A percentile compares a stretch with the other conserved stretches of the same genome.
Conservation (phyloP, 2,797 vertebrate species). For the Peromyscus melanophrys region DNA sequence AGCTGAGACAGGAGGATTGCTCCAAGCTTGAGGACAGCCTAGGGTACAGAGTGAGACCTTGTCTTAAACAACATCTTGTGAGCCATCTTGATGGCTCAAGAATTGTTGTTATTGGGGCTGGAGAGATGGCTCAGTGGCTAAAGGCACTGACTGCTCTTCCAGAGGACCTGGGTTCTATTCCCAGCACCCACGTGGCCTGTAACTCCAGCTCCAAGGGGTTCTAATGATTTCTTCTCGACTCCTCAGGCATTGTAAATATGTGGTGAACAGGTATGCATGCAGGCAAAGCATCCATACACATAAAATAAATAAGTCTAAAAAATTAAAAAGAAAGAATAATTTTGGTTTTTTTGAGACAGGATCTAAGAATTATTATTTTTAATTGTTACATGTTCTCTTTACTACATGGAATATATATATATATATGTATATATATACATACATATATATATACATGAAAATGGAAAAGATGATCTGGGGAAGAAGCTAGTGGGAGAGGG, state of each 20-base stretch:
- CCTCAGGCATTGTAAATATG: background rate
- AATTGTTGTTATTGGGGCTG: background rate
- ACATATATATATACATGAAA: background rate
- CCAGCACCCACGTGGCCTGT: background rate
- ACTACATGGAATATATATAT: background rate
- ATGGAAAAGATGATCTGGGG: background rate
- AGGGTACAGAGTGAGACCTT: background rate
- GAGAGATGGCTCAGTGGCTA: background rate
- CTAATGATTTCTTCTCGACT: background rate
- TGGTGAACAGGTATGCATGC: background rate
- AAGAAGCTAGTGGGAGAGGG: background rate
- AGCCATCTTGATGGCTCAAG: background rate
- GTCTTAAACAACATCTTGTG: background rate
- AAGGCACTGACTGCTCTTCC: background rate
- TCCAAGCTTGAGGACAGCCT: background rate
- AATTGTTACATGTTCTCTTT: background rate
- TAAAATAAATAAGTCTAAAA: background rate
- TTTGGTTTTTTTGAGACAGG: background rate
- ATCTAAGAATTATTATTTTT: background rate
- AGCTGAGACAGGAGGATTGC: background rate
- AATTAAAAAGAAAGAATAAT: background rate
- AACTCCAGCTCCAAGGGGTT: background rate
- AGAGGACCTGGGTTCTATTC: background rate
- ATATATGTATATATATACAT: background rate
- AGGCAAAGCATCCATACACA: background rate